phyloP scores from a whole-genome alignment of 2,888 invertebrate genomes.

The Acanthosepion esculentum region DNA sequence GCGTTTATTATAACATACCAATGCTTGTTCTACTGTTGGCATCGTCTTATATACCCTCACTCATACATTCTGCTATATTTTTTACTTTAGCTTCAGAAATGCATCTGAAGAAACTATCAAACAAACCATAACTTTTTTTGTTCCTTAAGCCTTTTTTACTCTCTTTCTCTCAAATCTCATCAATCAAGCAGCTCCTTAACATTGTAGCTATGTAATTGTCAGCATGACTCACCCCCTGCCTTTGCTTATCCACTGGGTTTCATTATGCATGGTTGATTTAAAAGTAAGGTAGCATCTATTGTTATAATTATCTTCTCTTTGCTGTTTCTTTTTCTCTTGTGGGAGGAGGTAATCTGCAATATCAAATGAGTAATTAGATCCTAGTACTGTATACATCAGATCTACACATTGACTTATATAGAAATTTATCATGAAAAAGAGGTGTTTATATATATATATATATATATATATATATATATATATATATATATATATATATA shows the following conservation, averaged over 20 bases:
- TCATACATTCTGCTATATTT: too few species aligned
- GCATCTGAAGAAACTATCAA: too few species aligned
- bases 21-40: too few species aligned
- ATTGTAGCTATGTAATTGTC: background rate
- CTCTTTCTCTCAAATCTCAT: background rate
- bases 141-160: too few species aligned
- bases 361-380: background rate
- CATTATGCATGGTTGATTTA: conserved; percentile 9
- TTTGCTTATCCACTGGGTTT: background rate
- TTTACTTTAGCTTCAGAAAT: too few species aligned
- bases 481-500: too few species aligned
- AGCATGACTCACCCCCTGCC: background rate
- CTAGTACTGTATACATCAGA: background rate
- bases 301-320: background rate
- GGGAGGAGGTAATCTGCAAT: background rate
- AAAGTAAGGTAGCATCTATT: background rate
- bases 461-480: too few species aligned
- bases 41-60: too few species aligned
- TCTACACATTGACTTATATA: background rate
- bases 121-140: too few species aligned
- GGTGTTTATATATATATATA: too few species aligned
- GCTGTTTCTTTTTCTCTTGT: background rate
- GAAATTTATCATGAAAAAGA: too few species aligned
- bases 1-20: too few species aligned
- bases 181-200: conserved; percentile 33